Evolutionary conservation across 2,113 vertebrate genomes (phyloP).

Genomic region (Myotis brandtii): DNA sequence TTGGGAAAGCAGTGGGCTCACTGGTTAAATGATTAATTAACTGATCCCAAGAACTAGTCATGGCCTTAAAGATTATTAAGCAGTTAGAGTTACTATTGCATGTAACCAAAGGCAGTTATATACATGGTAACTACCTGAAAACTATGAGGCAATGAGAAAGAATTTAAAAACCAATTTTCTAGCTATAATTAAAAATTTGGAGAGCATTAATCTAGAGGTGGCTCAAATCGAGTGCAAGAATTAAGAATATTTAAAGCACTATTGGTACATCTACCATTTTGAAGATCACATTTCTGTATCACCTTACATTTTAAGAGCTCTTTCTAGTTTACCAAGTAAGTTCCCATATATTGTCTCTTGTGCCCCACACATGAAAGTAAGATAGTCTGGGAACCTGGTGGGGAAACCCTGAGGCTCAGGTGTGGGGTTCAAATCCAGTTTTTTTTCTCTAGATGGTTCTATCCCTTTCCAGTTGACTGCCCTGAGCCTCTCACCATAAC

Average conservation of each 20-base stretch:
- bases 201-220: not conserved
- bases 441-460: not conserved
- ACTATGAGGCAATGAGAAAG: not conserved
- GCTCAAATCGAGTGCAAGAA: slow-evolving; percentile 6
- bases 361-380: not conserved
- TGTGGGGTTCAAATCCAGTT: not conserved
- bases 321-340: not conserved
- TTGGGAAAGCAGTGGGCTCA: not conserved
- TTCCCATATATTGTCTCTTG: not conserved
- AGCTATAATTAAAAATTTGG: not conserved
- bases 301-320: not conserved
- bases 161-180: slow-evolving; percentile 10
- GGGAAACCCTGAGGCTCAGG: not conserved
- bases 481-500: not conserved
- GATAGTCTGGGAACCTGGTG: not conserved
- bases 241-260: slow-evolving; percentile 21
- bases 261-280: not conserved
- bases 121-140: not conserved
- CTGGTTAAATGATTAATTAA: not conserved
- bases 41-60: not conserved
- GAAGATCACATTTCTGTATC: not conserved
- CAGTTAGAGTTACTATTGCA: not conserved
- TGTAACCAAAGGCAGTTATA: not conserved
- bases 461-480: not conserved
- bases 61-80: not conserved